Conservation (phyloP, 37 sponge, comb jelly and placozoan genomes). For the Spongia lamella region DNA sequence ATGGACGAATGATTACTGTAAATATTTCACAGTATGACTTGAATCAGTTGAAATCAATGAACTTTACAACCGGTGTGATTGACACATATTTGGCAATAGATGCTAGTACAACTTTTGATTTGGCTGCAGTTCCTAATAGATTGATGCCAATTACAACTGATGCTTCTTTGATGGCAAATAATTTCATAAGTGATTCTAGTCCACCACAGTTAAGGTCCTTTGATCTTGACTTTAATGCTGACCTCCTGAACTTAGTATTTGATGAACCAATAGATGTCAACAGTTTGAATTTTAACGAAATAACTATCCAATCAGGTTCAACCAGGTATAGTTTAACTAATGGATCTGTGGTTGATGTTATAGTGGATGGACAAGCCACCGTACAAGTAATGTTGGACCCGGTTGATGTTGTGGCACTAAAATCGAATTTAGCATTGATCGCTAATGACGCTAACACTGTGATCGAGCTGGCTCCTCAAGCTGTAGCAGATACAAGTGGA, state of each 20-base stretch:
- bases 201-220: slow-evolving; percentile 65
- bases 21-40: slow-evolving; percentile 63
- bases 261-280: slow-evolving; percentile 73
- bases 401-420: slow-evolving; percentile 54
- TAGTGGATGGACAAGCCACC: slow-evolving; percentile 11
- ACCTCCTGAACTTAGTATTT: slow-evolving; percentile 50
- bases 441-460: slow-evolving; percentile 38
- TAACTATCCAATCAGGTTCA: slow-evolving; percentile 23
- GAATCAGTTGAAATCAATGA: slow-evolving; percentile 61
- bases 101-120: slow-evolving; percentile 52
- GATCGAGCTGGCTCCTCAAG: slow-evolving; percentile 24
- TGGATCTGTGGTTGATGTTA: slow-evolving; percentile 28
- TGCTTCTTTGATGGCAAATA: slow-evolving; percentile 40
- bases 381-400: slow-evolving; percentile 42
- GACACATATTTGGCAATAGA: slow-evolving; percentile 64
- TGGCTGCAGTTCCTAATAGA: slow-evolving; percentile 59
- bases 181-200: slow-evolving; percentile 45
- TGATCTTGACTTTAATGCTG: slow-evolving; percentile 59
- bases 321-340: slow-evolving; percentile 35
- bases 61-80: slow-evolving; percentile 35
- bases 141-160: slow-evolving; percentile 23
- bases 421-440: slow-evolving; percentile 26
- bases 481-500: slow-evolving; percentile 44
- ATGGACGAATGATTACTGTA: slow-evolving; percentile 51
- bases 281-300: slow-evolving; percentile 28